Evolutionary conservation across 2,113 vertebrate species (phyloP), one percentile per base, ranked within the genome.

Genomic region (Saccopteryx leptura): DNA sequence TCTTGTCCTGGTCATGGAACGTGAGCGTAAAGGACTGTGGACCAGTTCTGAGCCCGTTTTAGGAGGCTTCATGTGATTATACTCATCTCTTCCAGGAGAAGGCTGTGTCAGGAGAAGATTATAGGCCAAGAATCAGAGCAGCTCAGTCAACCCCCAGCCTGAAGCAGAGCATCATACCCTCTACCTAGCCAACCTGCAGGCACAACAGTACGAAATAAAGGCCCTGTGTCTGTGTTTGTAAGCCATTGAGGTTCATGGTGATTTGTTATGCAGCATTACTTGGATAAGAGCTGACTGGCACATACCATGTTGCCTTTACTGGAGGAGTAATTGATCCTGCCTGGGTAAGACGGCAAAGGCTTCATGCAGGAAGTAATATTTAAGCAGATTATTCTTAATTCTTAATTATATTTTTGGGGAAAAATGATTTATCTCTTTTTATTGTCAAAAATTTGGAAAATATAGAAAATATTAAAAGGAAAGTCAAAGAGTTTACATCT

Each of bases 391-490:
- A 72, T 71, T 79, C 21, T 80, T 21, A 79, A 46, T 56, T 56
- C 39, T 68, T 81, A 58, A 80, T 87, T 72, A 65, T 5, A 19
- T 71, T 75, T 95, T 75, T 56, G 48, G 4, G 4, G 72, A 89
- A 33, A 52, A 76, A 39, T 19, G 0, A 0, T 84, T 80, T 63
- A 50, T 86, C 48, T 78, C 15, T 82, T 66, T 80, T 63, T 33
- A 39, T 50, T 95, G 50, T 93, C 33, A 93, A 90, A 86, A 68
- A 9, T 72, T 66, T 81, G 74, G 65, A 90, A 84, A 85, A 39
- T 50, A 28, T 48, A 18, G 71, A 46, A 78, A 95, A 28, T 39
- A 72, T n/a, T 78, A 28, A 82, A 68, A n/a, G 61, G 39, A 76
- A 88, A 82, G 60, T 52, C 82, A 88, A 90, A 94, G 60, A 69